phyloP scores from a whole-genome alignment of 1,140 invertebrate genomes.

The Lordiphosa collinella region DNA sequence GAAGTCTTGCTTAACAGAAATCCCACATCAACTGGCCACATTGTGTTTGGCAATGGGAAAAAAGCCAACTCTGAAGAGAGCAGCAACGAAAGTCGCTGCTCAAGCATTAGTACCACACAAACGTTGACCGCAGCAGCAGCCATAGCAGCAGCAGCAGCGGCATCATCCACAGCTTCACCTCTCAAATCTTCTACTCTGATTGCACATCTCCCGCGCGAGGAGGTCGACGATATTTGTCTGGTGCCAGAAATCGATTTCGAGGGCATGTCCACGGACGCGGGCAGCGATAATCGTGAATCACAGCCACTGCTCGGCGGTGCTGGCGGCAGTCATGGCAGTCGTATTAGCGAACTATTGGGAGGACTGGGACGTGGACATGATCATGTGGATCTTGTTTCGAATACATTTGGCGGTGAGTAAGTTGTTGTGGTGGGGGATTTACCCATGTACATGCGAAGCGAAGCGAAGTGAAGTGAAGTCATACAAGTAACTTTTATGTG shows the following conservation, averaged over 20 bases:
- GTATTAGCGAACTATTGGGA: constrained; percentile 56
- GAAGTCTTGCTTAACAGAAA: constrained; percentile 43
- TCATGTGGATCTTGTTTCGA: constrained; percentile 88
- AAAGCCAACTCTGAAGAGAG: constrained; percentile 38
- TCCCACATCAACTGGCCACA: constrained; percentile 4
- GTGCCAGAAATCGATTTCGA: constrained; percentile 80
- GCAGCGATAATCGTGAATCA: constrained; percentile 89
- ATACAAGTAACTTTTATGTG: constrained; percentile 38
- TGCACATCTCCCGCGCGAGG: constrained; percentile 54
- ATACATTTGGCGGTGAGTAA: constrained; percentile 89
- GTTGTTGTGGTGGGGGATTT: neutral
- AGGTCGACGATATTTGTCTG: constrained; percentile 70
- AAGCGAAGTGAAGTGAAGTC: constrained; percentile 31
- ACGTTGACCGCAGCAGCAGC: constrained; percentile 33
- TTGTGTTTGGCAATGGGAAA: constrained; percentile 34
- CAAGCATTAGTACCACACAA: constrained; percentile 46
- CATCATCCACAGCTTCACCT: constrained; percentile 35
- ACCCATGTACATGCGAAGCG: too few relatives aligned
- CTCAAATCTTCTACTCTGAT: constrained; percentile 44
- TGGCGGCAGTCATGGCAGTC: constrained; percentile 79
- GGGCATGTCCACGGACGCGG: constrained; percentile 84
- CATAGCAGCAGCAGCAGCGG: constrained; percentile 18
- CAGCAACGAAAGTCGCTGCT: constrained; percentile 33
- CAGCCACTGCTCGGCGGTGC: constrained; percentile 92
- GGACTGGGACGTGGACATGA: constrained; percentile 79